Evolutionary conservation across 2,797 vertebrate genomes (phyloP).

Genomic region (Acanthiza pusilla): DNA sequence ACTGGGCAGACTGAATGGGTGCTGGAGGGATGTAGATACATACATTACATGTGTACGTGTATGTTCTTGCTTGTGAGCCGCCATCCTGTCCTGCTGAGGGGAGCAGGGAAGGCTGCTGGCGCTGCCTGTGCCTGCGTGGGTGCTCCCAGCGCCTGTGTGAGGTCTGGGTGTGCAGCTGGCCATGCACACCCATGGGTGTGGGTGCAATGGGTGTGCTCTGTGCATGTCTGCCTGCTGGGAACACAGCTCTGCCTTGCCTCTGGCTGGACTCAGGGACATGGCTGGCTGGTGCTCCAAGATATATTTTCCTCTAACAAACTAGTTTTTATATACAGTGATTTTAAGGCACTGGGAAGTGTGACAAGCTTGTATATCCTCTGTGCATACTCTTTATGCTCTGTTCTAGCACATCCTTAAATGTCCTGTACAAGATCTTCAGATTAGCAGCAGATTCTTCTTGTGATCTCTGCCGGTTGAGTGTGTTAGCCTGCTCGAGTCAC

Average conservation of each 20-base stretch:
- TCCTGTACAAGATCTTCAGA: neutral
- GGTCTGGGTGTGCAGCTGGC: neutral
- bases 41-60: neutral
- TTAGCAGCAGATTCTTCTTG: neutral
- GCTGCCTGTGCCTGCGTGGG: neutral
- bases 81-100: neutral
- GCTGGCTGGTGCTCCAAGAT: neutral
- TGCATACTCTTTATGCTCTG: neutral
- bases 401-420: neutral
- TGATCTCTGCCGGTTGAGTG: neutral
- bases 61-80: neutral
- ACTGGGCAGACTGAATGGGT: neutral
- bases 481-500: neutral
- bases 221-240: neutral
- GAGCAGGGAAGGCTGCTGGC: neutral
- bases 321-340: neutral
- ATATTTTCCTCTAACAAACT: neutral
- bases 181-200: accelerated
- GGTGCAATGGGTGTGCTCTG: neutral
- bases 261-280: neutral
- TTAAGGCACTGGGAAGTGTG: neutral
- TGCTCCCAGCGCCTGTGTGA: neutral
- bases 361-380: neutral
- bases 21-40: neutral
- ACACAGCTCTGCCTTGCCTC: neutral